Evolutionary conservation across 35 echinoderm and acorn worm genomes (phyloP).

Genomic region (Apostichopus japonicus): DNA sequence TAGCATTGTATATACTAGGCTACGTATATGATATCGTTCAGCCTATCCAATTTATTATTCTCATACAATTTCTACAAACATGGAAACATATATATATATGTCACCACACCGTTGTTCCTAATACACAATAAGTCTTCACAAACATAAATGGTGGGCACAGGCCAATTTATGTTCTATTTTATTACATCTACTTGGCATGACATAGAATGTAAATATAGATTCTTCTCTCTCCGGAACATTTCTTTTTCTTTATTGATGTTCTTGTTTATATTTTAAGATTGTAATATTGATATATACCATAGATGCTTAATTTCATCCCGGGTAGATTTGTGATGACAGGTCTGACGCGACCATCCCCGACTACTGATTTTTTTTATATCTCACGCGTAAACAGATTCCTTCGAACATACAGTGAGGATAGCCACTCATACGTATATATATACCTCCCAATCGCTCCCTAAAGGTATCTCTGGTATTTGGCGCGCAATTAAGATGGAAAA

Average conservation of each 20-base stretch:
- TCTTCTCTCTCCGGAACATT: neutral
- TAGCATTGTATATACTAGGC: too few relatives aligned
- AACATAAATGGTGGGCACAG: neutral
- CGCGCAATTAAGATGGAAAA: slow-evolving; percentile 53
- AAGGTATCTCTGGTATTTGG: slow-evolving; percentile 58
- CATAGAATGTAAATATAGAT: neutral
- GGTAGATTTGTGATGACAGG: slow-evolving; percentile 37
- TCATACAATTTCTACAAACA: too few relatives aligned
- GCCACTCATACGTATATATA: neutral
- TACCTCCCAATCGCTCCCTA: neutral
- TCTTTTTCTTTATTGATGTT: neutral
- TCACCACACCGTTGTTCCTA: too few relatives aligned
- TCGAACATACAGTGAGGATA: neutral
- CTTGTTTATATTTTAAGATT: slow-evolving; percentile 5
- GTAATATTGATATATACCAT: neutral
- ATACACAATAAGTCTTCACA: neutral
- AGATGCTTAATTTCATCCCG: slow-evolving; percentile 13
- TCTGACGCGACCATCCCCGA: neutral
- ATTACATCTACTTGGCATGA: neutral
- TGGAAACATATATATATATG: too few relatives aligned
- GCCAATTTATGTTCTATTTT: neutral
- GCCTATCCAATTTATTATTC: too few relatives aligned
- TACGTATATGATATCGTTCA: too few relatives aligned
- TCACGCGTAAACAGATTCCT: slow-evolving; percentile 26
- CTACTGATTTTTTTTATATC: neutral